Base-by-base conservation (phyloP, 2,113 vertebrate genomes). In the Cisticola juncidis region DNA sequence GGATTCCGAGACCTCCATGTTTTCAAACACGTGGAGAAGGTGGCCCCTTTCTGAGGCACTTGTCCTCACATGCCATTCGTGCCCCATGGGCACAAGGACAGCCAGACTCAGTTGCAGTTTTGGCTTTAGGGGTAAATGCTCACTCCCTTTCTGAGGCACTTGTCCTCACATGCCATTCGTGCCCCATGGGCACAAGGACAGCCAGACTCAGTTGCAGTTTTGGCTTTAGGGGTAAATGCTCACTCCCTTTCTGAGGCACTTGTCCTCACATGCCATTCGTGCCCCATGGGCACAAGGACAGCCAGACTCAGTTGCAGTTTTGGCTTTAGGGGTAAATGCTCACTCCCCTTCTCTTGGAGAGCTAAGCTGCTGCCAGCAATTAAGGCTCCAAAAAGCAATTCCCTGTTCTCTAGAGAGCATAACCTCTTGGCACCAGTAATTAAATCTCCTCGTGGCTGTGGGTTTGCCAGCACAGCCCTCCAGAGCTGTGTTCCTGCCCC, bases 301-400 rank as follows among this genome's bases (percentile, higher is more conserved):
- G 36, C 0, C 4, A 31, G 44, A 57, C 66, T 74, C 40, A 4
- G 57, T 53, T 64, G 53, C 50, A 56, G 53, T 76, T 88, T 91
- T 85, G 87, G 48, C 78, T 90, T 71, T 40, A 21, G 73, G 90
- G 57, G 36, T 36, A 65, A 87, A 65, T 14, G 25, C 40, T 92
- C 0, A 0, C 40, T 93, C 66, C 53, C 22, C 50, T 69, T 87
- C 70, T 69, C 85, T 69, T 69, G 81, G 78, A 93, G 40, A 81
- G 62, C 81, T 23, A 81, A 94, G 66, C 76, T 90, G 88, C 87
- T 95, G 90, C 81, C 92, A 85, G 78, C 74, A 92, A 80, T 85
- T 70, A 66, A 70, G 14, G 54, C 71, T 33, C 71, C 83, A 76
- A 17, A 42, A 80, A 93, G 88, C 66, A 80, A 53, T 87, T 91